Evolutionary conservation across 2,888 invertebrate species (phyloP), one percentile per base, ranked within the genome.

Genomic region (Scotopteryx bipunctaria): DNA sequence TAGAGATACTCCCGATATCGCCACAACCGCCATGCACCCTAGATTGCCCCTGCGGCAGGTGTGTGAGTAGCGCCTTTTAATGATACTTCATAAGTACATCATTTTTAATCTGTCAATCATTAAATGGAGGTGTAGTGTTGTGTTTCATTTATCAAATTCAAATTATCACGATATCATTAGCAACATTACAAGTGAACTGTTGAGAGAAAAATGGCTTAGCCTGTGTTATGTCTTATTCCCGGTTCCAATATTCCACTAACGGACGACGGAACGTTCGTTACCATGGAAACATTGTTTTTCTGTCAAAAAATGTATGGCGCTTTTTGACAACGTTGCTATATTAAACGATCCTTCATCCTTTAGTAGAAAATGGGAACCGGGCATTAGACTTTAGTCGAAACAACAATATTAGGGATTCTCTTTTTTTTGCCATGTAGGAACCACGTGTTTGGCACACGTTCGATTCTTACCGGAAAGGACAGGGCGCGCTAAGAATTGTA

Each of bases 391-490:
- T n/a, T n/a, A 27, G 31, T 52, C 40, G 59, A 36, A 43, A 54
- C 51, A 59, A 62, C 66, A 70, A 61, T 11, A 67, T 57, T 63
- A 61, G 59, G 65, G 64, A 60, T 71, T 67, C 64, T 64, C 67
- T 53, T 62, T 78, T 80, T 83, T 78, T 80, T 74, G 67, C 63
- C 50, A 72, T 71, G 75, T 59, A 73, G 68, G 74, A 72, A 78
- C 83, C 87, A 88, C 86, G 86, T 88, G 87, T 78, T 76, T 56
- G 71, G 81, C 85, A 83, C 80, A 83, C 84, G 80, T 74, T 78
- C 1, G 69, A 54, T 57, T 61, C 59, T 67, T 57, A 69, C 70
- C 74, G 71, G 69, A 73, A 64, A 69, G 73, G 55, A 78, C 64
- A 78, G 55, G 36, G 62, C 11, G 19, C 25, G 19, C 47, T 55